Evolutionary conservation across 2,113 vertebrate species (phyloP).

Genomic region (Hypanus sabinus): DNA sequence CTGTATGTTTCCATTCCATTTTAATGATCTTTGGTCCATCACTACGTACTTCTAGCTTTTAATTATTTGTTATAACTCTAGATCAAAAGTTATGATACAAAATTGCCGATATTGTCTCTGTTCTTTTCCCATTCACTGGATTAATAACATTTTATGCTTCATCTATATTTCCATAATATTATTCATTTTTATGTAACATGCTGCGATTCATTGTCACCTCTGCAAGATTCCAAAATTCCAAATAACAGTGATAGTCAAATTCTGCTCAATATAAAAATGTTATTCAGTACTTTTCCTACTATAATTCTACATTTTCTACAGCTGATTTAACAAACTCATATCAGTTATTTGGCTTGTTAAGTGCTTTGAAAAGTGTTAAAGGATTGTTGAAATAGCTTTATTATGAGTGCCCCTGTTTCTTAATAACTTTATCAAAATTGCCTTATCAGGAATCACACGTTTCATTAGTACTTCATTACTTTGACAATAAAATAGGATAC

Average conservation of each 20-base stretch:
- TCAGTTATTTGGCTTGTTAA: slow-evolving; percentile 4
- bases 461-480: slow-evolving; percentile 18
- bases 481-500: not conserved
- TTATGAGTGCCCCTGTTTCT: not conserved
- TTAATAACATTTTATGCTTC: too few species aligned
- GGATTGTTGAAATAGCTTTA: slow-evolving; percentile 1
- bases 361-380: slow-evolving; percentile 1
- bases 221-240: not conserved
- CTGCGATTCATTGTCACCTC: not conserved
- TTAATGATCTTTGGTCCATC: too few species aligned
- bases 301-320: not conserved
- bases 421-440: slow-evolving; percentile 26
- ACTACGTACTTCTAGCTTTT: too few species aligned
- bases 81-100: too few species aligned
- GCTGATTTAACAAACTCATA: slow-evolving; percentile 19
- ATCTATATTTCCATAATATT: too few species aligned
- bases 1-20: too few species aligned
- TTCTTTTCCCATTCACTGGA: too few species aligned
- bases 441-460: slow-evolving; percentile 14
- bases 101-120: too few species aligned
- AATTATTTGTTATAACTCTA: too few species aligned
- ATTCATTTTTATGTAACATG: too few species aligned
- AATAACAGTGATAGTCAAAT: not conserved
- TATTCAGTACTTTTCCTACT: not conserved
- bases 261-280: not conserved